Evolutionary conservation across 2,888 invertebrate species (phyloP).

Genomic region (Sinotaia quadrata): DNA sequence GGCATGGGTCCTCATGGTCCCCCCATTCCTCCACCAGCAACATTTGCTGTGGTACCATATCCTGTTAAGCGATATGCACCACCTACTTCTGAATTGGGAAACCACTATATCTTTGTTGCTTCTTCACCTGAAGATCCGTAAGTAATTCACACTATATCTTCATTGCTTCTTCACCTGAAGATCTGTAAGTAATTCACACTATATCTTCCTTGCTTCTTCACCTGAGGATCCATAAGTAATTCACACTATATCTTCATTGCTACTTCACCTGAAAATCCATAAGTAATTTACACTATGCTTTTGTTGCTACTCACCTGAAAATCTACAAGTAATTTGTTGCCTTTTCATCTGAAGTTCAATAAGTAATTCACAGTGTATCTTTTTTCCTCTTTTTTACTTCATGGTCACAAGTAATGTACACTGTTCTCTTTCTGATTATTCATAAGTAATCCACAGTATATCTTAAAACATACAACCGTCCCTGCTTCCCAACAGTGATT

Average conservation of each 20-base stretch:
- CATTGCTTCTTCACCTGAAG: conserved; percentile 69
- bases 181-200: conserved; percentile 69
- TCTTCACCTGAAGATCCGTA: conserved; percentile 71
- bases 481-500: too few species aligned
- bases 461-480: too few species aligned
- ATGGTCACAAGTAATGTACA: too few species aligned
- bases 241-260: conserved; percentile 70
- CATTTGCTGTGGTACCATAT: conserved; percentile 70
- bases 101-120: conserved; percentile 70
- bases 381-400: too few species aligned
- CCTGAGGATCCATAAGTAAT: conserved; percentile 71
- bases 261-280: conserved; percentile 70
- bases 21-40: conserved; percentile 71
- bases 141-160: conserved; percentile 67
- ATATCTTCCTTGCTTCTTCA: conserved; percentile 68
- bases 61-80: conserved; percentile 70
- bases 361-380: neutral
- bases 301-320: too few species aligned
- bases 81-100: conserved; percentile 64
- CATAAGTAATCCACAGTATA: too few species aligned
- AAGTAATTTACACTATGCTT: conserved; percentile 43
- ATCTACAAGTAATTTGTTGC: neutral
- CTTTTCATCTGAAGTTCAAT: neutral
- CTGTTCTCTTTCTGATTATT: too few species aligned
- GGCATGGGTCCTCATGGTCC: conserved; percentile 71